These are phyloP conservation scores for Anomalospiza imberbis DNA, from an alignment of 2,797 vertebrate genomes.

Conservation along the genomic window DNA sequence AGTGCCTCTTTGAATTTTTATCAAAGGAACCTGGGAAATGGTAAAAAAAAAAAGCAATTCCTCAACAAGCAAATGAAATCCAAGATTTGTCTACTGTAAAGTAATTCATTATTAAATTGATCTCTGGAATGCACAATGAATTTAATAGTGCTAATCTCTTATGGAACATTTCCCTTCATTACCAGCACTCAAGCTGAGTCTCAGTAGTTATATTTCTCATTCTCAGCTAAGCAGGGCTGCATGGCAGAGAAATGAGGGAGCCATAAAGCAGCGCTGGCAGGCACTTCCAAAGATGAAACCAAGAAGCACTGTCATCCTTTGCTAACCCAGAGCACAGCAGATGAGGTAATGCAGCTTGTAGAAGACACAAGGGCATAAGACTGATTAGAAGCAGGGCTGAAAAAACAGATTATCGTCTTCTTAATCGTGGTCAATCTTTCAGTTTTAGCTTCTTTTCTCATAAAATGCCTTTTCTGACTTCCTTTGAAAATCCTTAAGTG, in stretches of 20 bases:
- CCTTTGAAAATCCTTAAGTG: not conserved
- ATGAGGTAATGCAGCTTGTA: not conserved
- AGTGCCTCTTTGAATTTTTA: not conserved
- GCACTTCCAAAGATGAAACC: not conserved
- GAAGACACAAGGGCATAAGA: not conserved
- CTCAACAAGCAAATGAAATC: not conserved
- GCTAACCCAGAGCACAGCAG: not conserved
- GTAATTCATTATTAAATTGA: slow-evolving; percentile 43
- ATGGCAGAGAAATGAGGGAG: slow-evolving; percentile 4
- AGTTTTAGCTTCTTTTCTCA: not conserved
- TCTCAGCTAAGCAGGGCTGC: not conserved
- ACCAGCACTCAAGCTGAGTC: slow-evolving; percentile 42
- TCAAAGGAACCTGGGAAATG: not conserved
- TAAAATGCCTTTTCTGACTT: not conserved
- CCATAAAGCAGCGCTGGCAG: slow-evolving; percentile 3
- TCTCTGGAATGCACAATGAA: slow-evolving; percentile 27
- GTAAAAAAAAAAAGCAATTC: not conserved
- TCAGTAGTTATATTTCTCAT: not conserved
- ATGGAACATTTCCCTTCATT: slow-evolving; percentile 37
- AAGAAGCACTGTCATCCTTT: not conserved
- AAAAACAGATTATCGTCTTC: not conserved
- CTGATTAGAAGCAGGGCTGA: not conserved
- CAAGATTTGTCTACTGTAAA: not conserved
- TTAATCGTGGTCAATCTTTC: not conserved
- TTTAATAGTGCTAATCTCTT: slow-evolving; percentile 41